These are phyloP conservation scores for Tor tambroides DNA, from an alignment of 2,113 vertebrate genomes.

Conservation along the genomic window DNA sequence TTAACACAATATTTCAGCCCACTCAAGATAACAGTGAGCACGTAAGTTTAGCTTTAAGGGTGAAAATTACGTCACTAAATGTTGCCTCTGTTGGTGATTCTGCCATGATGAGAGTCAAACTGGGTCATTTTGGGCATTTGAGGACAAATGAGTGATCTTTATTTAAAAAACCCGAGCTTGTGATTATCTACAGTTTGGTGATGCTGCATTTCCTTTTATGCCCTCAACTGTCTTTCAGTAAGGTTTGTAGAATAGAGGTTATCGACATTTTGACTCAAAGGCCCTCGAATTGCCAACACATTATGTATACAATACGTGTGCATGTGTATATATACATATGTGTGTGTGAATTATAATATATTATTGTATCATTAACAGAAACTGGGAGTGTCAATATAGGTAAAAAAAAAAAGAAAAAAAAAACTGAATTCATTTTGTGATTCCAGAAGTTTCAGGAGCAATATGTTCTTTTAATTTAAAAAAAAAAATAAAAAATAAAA, in stretches of 20 bases:
- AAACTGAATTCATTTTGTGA: no score
- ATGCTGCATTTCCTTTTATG: background rate
- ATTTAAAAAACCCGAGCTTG: background rate
- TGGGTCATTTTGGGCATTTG: background rate
- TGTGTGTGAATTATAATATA: no score
- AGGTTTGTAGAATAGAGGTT: background rate
- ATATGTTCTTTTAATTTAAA: no score
- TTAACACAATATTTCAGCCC: background rate
- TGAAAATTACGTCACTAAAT: background rate
- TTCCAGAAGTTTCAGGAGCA: no score
- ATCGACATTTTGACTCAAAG: background rate
- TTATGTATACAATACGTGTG: no score
- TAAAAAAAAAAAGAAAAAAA: no score
- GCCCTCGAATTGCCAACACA: background rate
- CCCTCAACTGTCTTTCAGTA: background rate
- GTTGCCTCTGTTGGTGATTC: background rate
- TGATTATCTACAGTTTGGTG: background rate
- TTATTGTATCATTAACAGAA: no score
- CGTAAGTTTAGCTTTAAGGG: no score
- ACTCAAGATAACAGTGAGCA: constrained; percentile 7
- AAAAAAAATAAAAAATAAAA: no score
- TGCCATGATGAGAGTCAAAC: background rate
- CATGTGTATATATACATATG: no score
- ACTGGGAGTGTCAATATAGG: no score
- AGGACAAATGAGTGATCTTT: background rate